phyloP scores from a whole-genome alignment of 1,140 invertebrate genomes.

The Orius laevigatus region DNA sequence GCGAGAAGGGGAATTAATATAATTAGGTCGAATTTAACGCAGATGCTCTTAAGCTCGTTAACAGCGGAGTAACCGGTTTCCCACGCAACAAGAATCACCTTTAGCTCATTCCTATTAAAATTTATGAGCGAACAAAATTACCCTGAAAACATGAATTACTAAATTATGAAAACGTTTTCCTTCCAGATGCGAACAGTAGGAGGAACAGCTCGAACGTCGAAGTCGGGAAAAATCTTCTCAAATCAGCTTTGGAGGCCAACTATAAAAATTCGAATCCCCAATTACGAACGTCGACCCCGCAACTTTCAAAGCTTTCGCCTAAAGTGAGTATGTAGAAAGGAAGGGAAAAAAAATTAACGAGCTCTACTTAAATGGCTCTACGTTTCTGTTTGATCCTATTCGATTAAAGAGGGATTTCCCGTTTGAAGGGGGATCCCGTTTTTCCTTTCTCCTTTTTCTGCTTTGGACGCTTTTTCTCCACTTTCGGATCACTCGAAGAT shows the following conservation, averaged over 20 bases:
- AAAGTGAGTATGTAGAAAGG: background rate
- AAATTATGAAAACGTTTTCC: background rate
- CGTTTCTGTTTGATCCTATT: background rate
- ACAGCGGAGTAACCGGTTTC: background rate
- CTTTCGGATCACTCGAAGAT: background rate
- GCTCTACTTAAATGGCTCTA: background rate
- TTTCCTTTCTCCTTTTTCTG: background rate
- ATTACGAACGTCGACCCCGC: constrained; percentile 14
- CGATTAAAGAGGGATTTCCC: background rate
- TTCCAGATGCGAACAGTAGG: constrained; percentile 15
- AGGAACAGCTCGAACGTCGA: constrained; percentile 18
- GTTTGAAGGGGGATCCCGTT: background rate
- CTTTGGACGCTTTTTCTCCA: background rate
- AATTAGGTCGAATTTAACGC: background rate
- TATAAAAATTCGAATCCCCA: constrained; percentile 19
- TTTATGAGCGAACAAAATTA: background rate
- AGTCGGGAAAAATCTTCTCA: constrained; percentile 14
- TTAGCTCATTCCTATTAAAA: background rate
- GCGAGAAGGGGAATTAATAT: too few species aligned
- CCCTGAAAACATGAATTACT: too few species aligned
- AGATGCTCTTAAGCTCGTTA: background rate
- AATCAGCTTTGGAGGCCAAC: constrained; percentile 18
- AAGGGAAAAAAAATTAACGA: background rate
- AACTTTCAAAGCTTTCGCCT: constrained; percentile 6
- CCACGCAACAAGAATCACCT: background rate